These are phyloP conservation scores for Plebejus melissa DNA, from an alignment of 2,888 invertebrate species.

Conservation along the genomic window DNA sequence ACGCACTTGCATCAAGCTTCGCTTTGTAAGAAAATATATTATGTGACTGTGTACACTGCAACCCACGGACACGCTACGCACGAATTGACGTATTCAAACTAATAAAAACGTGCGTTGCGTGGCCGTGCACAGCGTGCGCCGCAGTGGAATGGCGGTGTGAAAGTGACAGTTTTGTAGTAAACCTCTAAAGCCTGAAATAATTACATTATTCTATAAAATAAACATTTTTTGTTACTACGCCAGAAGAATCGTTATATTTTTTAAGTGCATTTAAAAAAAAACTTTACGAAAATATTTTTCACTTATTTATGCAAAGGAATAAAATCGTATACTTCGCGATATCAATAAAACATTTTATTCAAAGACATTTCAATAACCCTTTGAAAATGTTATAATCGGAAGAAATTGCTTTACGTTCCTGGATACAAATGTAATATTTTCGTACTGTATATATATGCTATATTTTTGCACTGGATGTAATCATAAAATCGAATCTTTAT, in stretches of 20 bases:
- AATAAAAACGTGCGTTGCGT: no score
- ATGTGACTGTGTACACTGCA: no score
- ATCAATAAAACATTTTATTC: constrained; percentile 10
- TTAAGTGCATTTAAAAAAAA: background rate
- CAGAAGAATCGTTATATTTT: background rate
- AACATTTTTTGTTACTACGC: background rate
- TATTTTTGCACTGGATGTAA: constrained; percentile 7
- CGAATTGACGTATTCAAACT: no score
- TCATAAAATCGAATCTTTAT: constrained; percentile 20
- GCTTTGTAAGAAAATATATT: no score
- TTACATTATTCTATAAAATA: background rate
- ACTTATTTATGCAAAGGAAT: background rate
- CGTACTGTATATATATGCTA: background rate
- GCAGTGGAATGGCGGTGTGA: no score
- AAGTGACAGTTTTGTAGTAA: no score
- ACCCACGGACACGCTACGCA: no score
- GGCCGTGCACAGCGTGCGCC: no score
- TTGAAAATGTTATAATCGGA: constrained; percentile 16
- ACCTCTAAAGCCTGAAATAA: no score
- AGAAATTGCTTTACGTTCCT: constrained; percentile 13
- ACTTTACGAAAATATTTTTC: background rate
- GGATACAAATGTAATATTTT: constrained; percentile 12
- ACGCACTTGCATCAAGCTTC: no score
- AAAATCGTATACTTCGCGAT: background rate
- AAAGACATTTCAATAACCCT: constrained; percentile 16